These are phyloP conservation scores for Podarcis siculus DNA, from an alignment of 2,797 vertebrate genomes.

Conservation along the genomic window DNA sequence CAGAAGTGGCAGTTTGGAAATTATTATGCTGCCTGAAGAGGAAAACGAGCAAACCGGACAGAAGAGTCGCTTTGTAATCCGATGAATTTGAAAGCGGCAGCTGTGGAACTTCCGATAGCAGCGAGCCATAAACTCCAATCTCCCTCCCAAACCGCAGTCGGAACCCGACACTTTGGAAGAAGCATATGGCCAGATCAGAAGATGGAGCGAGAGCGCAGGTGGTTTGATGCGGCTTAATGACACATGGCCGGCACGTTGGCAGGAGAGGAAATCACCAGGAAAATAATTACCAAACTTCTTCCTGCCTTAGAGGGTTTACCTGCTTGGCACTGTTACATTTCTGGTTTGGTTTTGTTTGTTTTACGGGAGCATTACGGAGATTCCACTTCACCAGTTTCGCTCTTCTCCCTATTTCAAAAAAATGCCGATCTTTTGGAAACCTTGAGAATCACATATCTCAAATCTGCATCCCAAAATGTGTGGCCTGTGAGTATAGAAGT, in stretches of 20 bases:
- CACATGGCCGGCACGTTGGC: fast-evolving
- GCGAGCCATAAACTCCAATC: not conserved
- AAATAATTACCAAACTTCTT: slow-evolving; percentile 8
- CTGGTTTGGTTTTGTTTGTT: not conserved
- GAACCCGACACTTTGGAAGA: fast-evolving
- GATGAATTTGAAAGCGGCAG: not conserved
- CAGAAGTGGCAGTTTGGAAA: slow-evolving; percentile 95
- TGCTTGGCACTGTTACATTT: no score
- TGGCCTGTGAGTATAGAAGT: fast-evolving
- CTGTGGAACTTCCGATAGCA: slow-evolving; percentile 1
- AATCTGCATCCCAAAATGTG: fast-evolving
- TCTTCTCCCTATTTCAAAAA: not conserved
- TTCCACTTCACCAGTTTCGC: not conserved
- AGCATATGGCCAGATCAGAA: fast-evolving
- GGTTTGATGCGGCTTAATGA: fast-evolving
- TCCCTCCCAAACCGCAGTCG: slow-evolving; percentile 22
- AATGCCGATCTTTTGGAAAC: not conserved
- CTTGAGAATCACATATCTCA: not conserved
- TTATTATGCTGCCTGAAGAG: slow-evolving; percentile 79
- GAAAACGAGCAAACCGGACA: not conserved
- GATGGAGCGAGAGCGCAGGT: not conserved
- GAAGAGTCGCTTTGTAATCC: not conserved
- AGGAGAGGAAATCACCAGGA: slow-evolving; percentile 26
- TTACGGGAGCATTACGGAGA: not conserved
- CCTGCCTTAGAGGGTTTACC: not conserved